Evolutionary conservation across 1,140 invertebrate species (phyloP), one percentile per base, ranked within the genome.

Genomic region (Temnothorax curvispinosus): DNA sequence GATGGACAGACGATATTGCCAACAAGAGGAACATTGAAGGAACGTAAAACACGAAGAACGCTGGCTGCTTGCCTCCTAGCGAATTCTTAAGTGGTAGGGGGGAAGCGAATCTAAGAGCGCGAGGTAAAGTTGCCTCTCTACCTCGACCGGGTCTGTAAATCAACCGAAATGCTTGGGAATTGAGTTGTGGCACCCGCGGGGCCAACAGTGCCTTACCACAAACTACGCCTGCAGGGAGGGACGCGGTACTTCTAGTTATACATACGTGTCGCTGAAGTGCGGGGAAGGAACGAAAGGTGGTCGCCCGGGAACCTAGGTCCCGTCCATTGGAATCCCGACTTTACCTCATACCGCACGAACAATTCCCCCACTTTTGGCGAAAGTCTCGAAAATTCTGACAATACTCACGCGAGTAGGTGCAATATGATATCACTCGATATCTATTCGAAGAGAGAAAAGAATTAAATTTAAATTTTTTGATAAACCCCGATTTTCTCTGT

Each of bases 121-220:
- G 75, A 74, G 58, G 52, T 58, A 77, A 91, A 89, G 89, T 92
- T 91, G 86, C 85, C 86, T 71, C 32, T 71, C n/a, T 11, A 58
- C 76, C 60, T 84, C 69, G 76, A 72, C 75, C 74, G 74, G 78
- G 77, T 88, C 88, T 87, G 91, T 92, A 93, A 93, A 93, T 92
- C 91, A 93, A 90, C 88, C 88, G 91, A 92, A 92, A 93, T 92
- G 89, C 86, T 91, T 77, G 64, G 85, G 87, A 93, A 92, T 93
- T 92, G 91, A 93, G 91, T 93, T 93, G 91, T 93, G 91, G 91
- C 85, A 82, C 92, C 91, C 92, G 72, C 56, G 92, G 92, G 92
- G 86, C 88, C 88, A 86, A 85, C 90, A 88, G 72, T 85, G 86
- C 62, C 65, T 77, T 65, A 85, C 90, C 91, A 77, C 89, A 90